phyloP scores from a whole-genome alignment of 35 echinoderm and acorn worm genomes.

The Apostichopus japonicus region DNA sequence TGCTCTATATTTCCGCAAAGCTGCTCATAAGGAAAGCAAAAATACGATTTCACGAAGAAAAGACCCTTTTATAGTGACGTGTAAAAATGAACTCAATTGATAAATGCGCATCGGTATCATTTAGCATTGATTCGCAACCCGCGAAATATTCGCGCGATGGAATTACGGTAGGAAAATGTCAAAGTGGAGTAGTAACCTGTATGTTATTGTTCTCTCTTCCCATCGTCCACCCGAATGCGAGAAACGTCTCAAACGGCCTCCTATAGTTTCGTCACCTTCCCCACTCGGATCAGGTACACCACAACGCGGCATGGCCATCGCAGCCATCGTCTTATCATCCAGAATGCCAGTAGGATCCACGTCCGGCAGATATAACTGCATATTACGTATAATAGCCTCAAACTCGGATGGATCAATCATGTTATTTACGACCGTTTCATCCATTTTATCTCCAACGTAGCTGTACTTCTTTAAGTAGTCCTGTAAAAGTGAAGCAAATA shows the following conservation, averaged over 20 bases:
- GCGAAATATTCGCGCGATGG: neutral
- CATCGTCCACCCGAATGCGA: conserved; percentile 82
- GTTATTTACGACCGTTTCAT: neutral
- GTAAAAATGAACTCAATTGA: no score
- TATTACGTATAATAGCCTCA: conserved; percentile 43
- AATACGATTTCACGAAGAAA: no score
- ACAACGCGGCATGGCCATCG: conserved; percentile 78
- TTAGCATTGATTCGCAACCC: neutral
- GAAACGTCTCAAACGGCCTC: conserved; percentile 64
- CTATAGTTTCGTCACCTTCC: conserved; percentile 24
- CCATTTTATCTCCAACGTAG: conserved; percentile 23
- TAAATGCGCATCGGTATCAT: neutral
- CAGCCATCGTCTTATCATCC: conserved; percentile 64
- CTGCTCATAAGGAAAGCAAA: no score
- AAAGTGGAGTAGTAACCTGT: conserved; percentile 7
- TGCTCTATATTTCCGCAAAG: no score
- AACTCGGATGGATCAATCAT: conserved; percentile 63
- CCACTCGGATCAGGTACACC: conserved; percentile 88
- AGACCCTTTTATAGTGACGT: no score
- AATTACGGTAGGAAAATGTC: neutral
- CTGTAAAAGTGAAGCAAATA: conserved; percentile 2
- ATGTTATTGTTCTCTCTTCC: conserved; percentile 70
- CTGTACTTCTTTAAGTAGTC: conserved; percentile 50
- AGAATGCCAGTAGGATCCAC: conserved; percentile 70
- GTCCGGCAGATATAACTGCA: conserved; percentile 68